These are phyloP conservation scores for Monochamus saltuarius DNA, from an alignment of 1,140 invertebrate species.

Conservation along the genomic window DNA sequence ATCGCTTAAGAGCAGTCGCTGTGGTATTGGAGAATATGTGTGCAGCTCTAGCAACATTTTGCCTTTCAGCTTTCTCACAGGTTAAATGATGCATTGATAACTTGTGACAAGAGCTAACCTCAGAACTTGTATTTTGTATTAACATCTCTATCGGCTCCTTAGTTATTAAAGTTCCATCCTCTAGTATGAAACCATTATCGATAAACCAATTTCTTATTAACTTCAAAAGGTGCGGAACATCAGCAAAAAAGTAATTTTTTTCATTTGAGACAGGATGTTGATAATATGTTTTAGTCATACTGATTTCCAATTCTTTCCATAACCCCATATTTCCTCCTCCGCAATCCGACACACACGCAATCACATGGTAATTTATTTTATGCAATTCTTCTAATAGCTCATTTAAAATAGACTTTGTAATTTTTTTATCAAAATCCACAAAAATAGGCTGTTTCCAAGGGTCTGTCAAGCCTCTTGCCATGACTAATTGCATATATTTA, in stretches of 20 bases:
- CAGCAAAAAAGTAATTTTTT: no score
- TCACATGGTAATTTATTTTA: conserved; percentile 36
- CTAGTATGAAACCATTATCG: conserved; percentile 21
- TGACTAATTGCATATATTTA: conserved; percentile 43
- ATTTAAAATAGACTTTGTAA: conserved; percentile 38
- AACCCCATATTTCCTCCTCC: conserved; percentile 39
- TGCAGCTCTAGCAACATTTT: conserved; percentile 25
- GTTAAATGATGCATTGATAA: conserved; percentile 13
- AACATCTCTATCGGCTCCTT: conserved; percentile 16
- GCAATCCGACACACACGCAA: conserved; percentile 44
- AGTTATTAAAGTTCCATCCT: conserved; percentile 15
- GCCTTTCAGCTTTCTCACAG: conserved; percentile 22
- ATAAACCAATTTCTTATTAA: no score
- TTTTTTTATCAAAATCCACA: conserved; percentile 43
- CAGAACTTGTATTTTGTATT: conserved; percentile 12
- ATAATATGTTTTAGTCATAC: conserved; percentile 9
- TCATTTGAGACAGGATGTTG: no score
- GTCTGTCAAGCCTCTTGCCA: conserved; percentile 42
- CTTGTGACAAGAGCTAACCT: conserved; percentile 26
- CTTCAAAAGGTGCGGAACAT: no score
- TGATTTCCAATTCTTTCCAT: conserved; percentile 43
- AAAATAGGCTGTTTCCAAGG: conserved; percentile 48
- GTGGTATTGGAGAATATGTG: conserved; percentile 26
- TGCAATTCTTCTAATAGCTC: conserved; percentile 36
- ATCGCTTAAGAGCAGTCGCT: conserved; percentile 21